Evolutionary conservation across 1,140 invertebrate genomes (phyloP).

Genomic region (Calliphora vicina): DNA sequence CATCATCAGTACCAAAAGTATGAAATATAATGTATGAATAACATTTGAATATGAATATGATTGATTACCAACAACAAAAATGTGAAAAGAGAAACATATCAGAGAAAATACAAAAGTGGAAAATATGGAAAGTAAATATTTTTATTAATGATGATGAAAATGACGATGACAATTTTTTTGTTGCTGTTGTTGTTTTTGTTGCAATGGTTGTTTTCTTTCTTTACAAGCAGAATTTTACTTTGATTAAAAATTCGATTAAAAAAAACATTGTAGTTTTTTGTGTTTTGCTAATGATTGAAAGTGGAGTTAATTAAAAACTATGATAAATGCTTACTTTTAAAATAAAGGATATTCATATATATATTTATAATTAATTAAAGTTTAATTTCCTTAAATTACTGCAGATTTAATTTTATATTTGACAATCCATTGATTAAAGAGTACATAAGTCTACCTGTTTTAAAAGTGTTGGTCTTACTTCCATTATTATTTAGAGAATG

Average conservation of each 20-base stretch:
- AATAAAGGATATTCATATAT: too few species aligned
- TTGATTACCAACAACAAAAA: slow-evolving; percentile 20
- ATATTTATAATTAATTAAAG: too few species aligned
- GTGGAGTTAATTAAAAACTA: too few species aligned
- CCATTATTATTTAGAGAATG: neutral
- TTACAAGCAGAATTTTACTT: neutral
- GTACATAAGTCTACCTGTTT: too few species aligned
- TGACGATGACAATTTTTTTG: neutral
- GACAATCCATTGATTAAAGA: too few species aligned
- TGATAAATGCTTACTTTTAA: too few species aligned
- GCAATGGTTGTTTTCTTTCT: neutral
- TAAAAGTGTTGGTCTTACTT: too few species aligned
- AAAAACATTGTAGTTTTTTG: neutral
- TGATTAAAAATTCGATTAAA: neutral
- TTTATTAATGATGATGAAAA: slow-evolving; percentile 30
- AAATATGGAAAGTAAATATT: slow-evolving; percentile 21
- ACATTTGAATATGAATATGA: slow-evolving; percentile 28
- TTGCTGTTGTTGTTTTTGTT: neutral
- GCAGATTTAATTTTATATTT: too few species aligned
- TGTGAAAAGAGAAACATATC: neutral
- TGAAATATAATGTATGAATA: slow-evolving; percentile 15
- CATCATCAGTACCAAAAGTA: neutral
- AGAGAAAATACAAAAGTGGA: too few species aligned
- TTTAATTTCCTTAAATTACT: too few species aligned
- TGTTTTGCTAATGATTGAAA: neutral